Base-by-base conservation (phyloP, 2,113 vertebrate genomes). In the Hypomesus transpacificus region DNA sequence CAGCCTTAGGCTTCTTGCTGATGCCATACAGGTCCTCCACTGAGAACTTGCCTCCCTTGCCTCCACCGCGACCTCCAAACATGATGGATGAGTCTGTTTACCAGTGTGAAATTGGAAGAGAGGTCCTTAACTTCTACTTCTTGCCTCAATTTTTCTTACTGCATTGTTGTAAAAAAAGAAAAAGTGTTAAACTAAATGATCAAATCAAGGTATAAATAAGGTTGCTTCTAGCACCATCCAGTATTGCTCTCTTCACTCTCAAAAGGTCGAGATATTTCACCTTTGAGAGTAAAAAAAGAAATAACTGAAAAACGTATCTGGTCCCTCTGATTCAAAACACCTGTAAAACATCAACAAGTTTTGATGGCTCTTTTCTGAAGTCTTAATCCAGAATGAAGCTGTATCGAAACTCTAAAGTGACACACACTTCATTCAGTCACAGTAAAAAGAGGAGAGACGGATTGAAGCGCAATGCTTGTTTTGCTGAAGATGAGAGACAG, bases 21-120 rank as follows among this genome's bases (percentile, higher is more conserved):
- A 93, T 87, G 79, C 92, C 92, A 22, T 93, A 94, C n/a, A 94
- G 83, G 60, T 94, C 93, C 61, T 94, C 93, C 75, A 93, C 90
- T 0, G 90, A 93, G 80, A 92, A 92, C 80, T 92, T 93, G 1
- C 90, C 90, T 14, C 90, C 91, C 58, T 92, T 93, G 0, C 87
- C 89, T 34, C 90, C 80, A 0, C 83, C 90, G 22, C 87, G 87
- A 39, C 91, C 88, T 2, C 89, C 91, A 54, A 94, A 93, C 92
- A 94, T 94, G 21, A 24, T 66, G 57, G 16, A 28, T 9, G 17
- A 54, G 17, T 28, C 31, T 34, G 58, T 17, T 63, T 20, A 22
- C 14, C 18, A 39, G 57, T n/a, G 24, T 16, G 20, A 66, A 74
- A 83, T 50, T 68, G 75, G 31, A 70, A 79, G n/a, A 65, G 52